Evolutionary conservation across 2,888 invertebrate species (phyloP).

Genomic region (Drosophila paucipuncta): DNA sequence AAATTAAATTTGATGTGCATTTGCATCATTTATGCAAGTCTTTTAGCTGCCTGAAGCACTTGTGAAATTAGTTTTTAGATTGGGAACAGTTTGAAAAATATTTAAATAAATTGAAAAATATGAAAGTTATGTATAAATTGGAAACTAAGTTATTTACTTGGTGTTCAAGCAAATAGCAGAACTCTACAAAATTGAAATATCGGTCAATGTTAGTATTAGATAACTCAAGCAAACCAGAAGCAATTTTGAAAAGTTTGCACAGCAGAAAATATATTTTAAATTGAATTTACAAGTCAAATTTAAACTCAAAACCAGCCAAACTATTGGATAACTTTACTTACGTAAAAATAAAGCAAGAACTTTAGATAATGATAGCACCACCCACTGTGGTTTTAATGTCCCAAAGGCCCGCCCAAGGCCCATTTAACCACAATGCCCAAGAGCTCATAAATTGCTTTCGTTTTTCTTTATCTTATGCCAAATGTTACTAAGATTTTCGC

Average conservation of each 20-base stretch:
- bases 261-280: not conserved
- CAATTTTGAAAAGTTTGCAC: not conserved
- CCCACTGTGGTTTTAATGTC: constrained; percentile 3
- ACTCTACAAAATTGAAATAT: not conserved
- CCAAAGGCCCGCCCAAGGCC: not conserved
- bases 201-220: not conserved
- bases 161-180: not conserved
- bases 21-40: not conserved
- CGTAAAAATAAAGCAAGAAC: not conserved
- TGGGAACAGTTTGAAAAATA: not conserved
- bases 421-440: constrained; percentile 16
- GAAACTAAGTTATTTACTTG: not conserved
- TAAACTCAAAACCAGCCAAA: not conserved
- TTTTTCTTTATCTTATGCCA: constrained; percentile 6
- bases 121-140: not conserved
- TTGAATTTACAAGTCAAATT: not conserved
- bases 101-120: not conserved
- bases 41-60: not conserved
- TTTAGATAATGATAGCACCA: not conserved
- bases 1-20: not conserved
- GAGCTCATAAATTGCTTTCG: constrained; percentile 21
- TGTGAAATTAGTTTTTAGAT: not conserved
- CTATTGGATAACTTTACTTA: no score
- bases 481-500: constrained; percentile 63
- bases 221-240: not conserved